phyloP scores from a whole-genome alignment of 2,888 invertebrate genomes.

The Agrypnus murinus region DNA sequence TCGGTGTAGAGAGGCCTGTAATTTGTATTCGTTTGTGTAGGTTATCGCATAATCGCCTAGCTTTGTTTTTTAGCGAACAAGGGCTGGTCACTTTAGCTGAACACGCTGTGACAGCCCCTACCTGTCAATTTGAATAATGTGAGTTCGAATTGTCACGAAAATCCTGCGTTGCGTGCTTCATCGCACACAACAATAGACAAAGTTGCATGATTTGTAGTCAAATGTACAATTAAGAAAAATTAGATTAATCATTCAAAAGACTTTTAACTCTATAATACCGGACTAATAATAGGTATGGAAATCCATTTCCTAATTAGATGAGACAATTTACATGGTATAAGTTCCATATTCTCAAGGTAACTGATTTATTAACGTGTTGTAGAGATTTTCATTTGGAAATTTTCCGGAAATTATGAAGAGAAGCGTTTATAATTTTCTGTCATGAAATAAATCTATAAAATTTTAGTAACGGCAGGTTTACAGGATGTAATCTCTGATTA shows the following conservation, averaged over 20 bases:
- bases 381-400: background rate
- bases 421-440: background rate
- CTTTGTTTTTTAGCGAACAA: slow-evolving; percentile 48
- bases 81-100: slow-evolving; percentile 49
- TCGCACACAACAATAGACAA: slow-evolving; percentile 36
- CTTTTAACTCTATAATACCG: background rate
- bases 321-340: background rate
- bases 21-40: slow-evolving; percentile 43
- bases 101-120: slow-evolving; percentile 47
- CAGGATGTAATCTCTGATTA: slow-evolving; percentile 29
- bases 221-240: slow-evolving; percentile 25
- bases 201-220: slow-evolving; percentile 25
- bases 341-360: background rate
- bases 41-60: slow-evolving; percentile 44
- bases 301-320: background rate
- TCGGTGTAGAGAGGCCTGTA: slow-evolving; percentile 35
- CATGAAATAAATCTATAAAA: background rate
- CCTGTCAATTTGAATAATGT: slow-evolving; percentile 50
- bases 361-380: background rate
- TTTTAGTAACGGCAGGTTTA: slow-evolving; percentile 6
- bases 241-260: slow-evolving; percentile 34
- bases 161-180: slow-evolving; percentile 45
- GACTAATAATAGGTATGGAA: slow-evolving; percentile 4
- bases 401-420: background rate
- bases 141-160: slow-evolving; percentile 51